A percentile compares a stretch with the other conserved stretches of the same genome.
Evolutionary conservation across 2,797 vertebrate genomes (phyloP).

Genomic region (Darevskia nairensis): DNA sequence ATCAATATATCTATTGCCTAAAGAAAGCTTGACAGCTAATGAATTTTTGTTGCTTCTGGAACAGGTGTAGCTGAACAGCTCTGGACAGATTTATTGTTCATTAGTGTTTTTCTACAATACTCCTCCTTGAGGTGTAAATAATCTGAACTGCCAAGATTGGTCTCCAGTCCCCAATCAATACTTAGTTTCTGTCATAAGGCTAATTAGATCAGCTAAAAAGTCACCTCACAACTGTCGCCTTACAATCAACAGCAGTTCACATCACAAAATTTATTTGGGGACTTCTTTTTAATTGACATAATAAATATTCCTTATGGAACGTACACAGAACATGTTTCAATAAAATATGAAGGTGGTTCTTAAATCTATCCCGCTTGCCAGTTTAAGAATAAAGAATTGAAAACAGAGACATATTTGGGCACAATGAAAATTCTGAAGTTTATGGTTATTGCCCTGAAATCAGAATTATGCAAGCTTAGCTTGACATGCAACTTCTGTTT

Average conservation of each 20-base stretch:
- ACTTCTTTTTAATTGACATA: constrained; percentile 80
- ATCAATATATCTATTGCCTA: constrained; percentile 70
- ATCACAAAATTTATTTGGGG: constrained; percentile 79
- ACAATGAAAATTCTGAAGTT: constrained; percentile 70
- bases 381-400: constrained; percentile 72
- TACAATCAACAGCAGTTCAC: constrained; percentile 78
- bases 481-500: constrained; percentile 68
- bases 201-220: constrained; percentile 85
- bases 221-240: constrained; percentile 81
- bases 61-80: constrained; percentile 83
- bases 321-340: constrained; percentile 71
- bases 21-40: constrained; percentile 76
- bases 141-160: constrained; percentile 81
- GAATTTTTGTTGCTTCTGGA: constrained; percentile 80
- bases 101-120: constrained; percentile 84
- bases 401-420: constrained; percentile 65
- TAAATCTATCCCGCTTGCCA: constrained; percentile 63
- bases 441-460: constrained; percentile 71
- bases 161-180: constrained; percentile 86
- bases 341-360: constrained; percentile 71
- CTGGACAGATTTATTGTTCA: constrained; percentile 86
- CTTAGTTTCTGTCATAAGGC: constrained; percentile 83
- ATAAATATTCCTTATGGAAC: constrained; percentile 81
- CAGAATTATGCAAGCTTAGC: constrained; percentile 62
- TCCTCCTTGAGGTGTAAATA: constrained; percentile 83